Percentiles rank a stretch among this genome's conserved stretches.
These are phyloP conservation scores for Ethmia dodecea DNA, from an alignment of 2,888 invertebrate genomes.

Conservation along the genomic window DNA sequence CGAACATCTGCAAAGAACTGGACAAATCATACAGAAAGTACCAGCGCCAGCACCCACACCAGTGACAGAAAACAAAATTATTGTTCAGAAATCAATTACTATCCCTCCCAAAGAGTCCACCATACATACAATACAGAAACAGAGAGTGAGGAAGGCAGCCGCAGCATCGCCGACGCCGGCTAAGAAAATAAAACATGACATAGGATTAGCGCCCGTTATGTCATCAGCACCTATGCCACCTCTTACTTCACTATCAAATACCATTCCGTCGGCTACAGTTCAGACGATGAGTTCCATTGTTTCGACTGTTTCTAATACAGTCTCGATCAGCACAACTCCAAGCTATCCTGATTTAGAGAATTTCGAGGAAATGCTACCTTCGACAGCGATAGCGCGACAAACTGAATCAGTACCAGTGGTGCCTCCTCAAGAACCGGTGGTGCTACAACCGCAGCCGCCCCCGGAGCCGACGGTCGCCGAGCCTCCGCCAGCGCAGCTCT, in stretches of 20 bases:
- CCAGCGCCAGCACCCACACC: slow-evolving; percentile 34
- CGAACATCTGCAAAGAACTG: slow-evolving; percentile 66
- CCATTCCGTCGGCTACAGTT: slow-evolving; percentile 17
- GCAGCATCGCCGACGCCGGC: slow-evolving; percentile 38
- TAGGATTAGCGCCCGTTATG: slow-evolving; percentile 43
- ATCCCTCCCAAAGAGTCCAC: slow-evolving; percentile 36
- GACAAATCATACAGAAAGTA: slow-evolving; percentile 61
- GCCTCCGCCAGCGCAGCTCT: slow-evolving; percentile 42
- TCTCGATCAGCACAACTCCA: slow-evolving; percentile 32
- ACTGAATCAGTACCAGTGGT: slow-evolving; percentile 24
- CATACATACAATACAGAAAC: slow-evolving; percentile 35
- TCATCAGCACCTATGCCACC: slow-evolving; percentile 29
- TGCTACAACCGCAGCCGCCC: slow-evolving; percentile 14
- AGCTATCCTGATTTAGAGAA: slow-evolving; percentile 54
- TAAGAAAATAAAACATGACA: slow-evolving; percentile 54
- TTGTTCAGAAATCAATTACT: slow-evolving; percentile 51
- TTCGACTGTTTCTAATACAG: slow-evolving; percentile 34
- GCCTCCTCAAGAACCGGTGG: slow-evolving; percentile 6
- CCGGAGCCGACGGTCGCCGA: slow-evolving; percentile 26
- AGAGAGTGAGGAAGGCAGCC: slow-evolving; percentile 44
- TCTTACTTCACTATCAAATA: slow-evolving; percentile 35
- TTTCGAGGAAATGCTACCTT: slow-evolving; percentile 65
- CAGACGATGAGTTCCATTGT: slow-evolving; percentile 19
- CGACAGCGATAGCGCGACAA: slow-evolving; percentile 61
- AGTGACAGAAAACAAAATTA: slow-evolving; percentile 44